A percentile compares a stretch with the other conserved stretches of the same genome.
phyloP scores from a whole-genome alignment of 2,797 vertebrate species.

The Benthosema pterotum region DNA sequence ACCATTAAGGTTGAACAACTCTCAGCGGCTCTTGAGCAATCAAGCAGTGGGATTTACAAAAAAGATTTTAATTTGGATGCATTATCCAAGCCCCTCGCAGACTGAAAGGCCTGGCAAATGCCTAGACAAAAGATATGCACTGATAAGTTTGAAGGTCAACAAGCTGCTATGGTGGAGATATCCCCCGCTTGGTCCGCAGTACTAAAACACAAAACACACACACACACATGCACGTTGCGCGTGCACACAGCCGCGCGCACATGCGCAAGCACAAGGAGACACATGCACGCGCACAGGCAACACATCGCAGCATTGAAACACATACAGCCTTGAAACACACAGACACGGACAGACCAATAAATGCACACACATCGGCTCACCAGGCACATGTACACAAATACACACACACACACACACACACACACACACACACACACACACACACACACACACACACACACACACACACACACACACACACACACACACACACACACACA shows the following conservation, averaged over 20 bases:
- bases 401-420: neutral
- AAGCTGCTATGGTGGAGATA: conserved; percentile 74
- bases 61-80: conserved; percentile 81
- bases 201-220: conserved; percentile 3
- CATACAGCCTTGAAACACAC: neutral
- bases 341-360: conserved; percentile 1
- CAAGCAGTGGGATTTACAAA: conserved; percentile 78
- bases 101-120: conserved; percentile 68
- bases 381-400: conserved; percentile 2
- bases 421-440: conserved; percentile 18
- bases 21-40: conserved; percentile 80
- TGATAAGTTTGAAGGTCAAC: conserved; percentile 82
- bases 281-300: conserved; percentile 37
- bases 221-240: neutral
- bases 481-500: conserved; percentile 6
- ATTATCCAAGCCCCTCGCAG: conserved; percentile 78
- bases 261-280: conserved; percentile 24
- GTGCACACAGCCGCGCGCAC: conserved; percentile 13
- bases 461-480: conserved; percentile 28
- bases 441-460: conserved; percentile 21
- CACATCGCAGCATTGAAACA: neutral
- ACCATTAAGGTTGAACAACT: conserved; percentile 75
- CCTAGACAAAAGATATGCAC: conserved; percentile 72
- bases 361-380: conserved; percentile 6
- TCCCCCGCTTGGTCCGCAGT: conserved; percentile 51